Evolutionary conservation across 2,888 invertebrate genomes (phyloP).

Genomic region (Tridacna crocea): DNA sequence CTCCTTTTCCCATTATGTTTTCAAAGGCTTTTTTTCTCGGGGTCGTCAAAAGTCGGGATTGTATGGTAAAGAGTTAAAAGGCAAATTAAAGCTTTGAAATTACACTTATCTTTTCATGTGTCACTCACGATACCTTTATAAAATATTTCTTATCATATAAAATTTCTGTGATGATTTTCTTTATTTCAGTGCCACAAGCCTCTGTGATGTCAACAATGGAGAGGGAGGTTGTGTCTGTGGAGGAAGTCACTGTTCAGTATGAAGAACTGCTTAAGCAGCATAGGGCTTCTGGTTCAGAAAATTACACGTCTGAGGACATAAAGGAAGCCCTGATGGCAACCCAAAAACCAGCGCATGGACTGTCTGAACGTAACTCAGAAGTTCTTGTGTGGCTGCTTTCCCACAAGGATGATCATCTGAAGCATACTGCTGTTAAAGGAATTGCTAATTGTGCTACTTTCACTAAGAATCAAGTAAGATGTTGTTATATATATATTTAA

Average conservation of each 20-base stretch:
- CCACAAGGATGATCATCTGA: slow-evolving; percentile 85
- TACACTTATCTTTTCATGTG: too few species aligned
- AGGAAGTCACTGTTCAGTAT: slow-evolving; percentile 48
- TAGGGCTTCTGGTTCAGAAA: slow-evolving; percentile 34
- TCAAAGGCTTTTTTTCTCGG: too few species aligned
- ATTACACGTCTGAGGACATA: slow-evolving; percentile 63
- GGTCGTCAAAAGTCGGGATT: too few species aligned
- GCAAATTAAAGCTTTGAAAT: too few species aligned
- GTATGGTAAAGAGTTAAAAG: too few species aligned
- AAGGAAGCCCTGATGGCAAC: slow-evolving; percentile 68
- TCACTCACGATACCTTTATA: too few species aligned
- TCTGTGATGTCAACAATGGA: slow-evolving; percentile 17
- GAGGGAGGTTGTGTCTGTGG: slow-evolving; percentile 36
- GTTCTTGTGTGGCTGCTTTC: slow-evolving; percentile 83
- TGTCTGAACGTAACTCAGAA: slow-evolving; percentile 67
- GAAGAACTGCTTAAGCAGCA: slow-evolving; percentile 59
- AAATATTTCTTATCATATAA: too few species aligned
- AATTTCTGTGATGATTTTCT: too few species aligned
- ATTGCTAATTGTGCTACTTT: slow-evolving; percentile 86
- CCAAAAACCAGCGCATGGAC: slow-evolving; percentile 65
- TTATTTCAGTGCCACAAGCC: slow-evolving; percentile 14
- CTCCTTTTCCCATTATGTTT: too few species aligned
- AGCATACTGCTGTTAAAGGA: slow-evolving; percentile 85
- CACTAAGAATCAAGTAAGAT: slow-evolving; percentile 85
- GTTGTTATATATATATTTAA: too few species aligned